phyloP scores from a whole-genome alignment of 2,888 invertebrate genomes.

The Raillietiella orientalis region DNA sequence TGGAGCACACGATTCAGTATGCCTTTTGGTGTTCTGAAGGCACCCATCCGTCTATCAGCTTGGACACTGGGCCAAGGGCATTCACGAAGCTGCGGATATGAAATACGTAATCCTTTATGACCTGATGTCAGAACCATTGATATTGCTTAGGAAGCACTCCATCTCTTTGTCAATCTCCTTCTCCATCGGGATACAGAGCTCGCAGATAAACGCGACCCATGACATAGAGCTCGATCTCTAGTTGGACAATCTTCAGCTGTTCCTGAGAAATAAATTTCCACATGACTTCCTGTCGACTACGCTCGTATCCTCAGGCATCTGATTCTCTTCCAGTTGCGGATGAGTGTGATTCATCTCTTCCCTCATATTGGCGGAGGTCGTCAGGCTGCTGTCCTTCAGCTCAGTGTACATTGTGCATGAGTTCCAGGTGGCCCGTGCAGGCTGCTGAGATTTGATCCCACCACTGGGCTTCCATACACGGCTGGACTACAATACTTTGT shows the following conservation, averaged over 20 bases:
- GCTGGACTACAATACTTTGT: no score
- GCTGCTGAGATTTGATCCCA: no score
- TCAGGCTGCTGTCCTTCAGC: no score
- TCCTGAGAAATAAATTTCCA: slow-evolving; percentile 26
- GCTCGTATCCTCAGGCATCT: no score
- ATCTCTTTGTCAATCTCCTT: slow-evolving; percentile 71
- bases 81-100: slow-evolving; percentile 45
- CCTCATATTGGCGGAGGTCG: no score
- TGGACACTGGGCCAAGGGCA: slow-evolving; percentile 91
- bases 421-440: no score
- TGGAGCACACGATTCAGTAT: slow-evolving; percentile 50
- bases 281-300: slow-evolving; percentile 12
- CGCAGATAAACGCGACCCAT: slow-evolving; percentile 67
- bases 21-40: slow-evolving; percentile 62
- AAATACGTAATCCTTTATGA: slow-evolving; percentile 46
- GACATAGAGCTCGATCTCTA: slow-evolving; percentile 61
- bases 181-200: slow-evolving; percentile 86
- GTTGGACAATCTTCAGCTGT: slow-evolving; percentile 37
- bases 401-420: no score
- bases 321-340: no score
- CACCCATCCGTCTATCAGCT: slow-evolving; percentile 51
- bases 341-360: no score
- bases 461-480: no score
- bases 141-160: slow-evolving; percentile 59
- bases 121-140: slow-evolving; percentile 35